These are phyloP conservation scores for Bathynomus jamesi DNA, from an alignment of 1,140 invertebrate genomes.

Conservation along the genomic window DNA sequence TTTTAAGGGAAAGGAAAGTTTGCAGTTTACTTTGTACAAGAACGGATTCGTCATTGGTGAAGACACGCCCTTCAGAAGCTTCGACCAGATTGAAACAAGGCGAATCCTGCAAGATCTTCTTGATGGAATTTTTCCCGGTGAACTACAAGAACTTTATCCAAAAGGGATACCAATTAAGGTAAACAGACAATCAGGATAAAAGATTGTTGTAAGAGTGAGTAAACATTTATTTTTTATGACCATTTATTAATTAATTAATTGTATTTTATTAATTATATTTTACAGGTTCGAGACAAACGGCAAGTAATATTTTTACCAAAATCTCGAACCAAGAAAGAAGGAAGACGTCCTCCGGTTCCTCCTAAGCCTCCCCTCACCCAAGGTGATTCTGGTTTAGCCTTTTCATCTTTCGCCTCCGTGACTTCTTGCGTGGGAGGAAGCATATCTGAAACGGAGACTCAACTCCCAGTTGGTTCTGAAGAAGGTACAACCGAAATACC, in stretches of 20 bases:
- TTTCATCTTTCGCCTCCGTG: constrained; percentile 30
- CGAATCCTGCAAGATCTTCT: constrained; percentile 34
- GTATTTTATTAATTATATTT: no score
- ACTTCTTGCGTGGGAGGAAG: constrained; percentile 29
- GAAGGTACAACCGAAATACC: not conserved
- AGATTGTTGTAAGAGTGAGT: not conserved
- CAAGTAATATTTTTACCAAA: constrained; percentile 34
- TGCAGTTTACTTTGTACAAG: constrained; percentile 28
- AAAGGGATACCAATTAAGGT: constrained; percentile 32
- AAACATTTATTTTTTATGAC: not conserved
- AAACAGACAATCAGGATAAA: not conserved
- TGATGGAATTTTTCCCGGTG: constrained; percentile 30
- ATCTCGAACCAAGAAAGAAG: constrained; percentile 11
- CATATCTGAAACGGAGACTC: constrained; percentile 24
- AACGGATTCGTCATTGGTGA: constrained; percentile 32
- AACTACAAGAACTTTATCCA: constrained; percentile 25
- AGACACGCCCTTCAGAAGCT: constrained; percentile 26
- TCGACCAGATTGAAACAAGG: constrained; percentile 27
- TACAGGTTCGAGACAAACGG: constrained; percentile 33
- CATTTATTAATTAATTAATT: no score
- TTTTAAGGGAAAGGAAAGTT: not conserved
- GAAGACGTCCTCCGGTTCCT: constrained; percentile 24
- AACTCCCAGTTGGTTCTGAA: not conserved
- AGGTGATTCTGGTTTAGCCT: constrained; percentile 18
- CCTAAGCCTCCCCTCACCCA: constrained; percentile 24